These are phyloP conservation scores for Heliconius hermathena DNA, from an alignment of 1,140 invertebrate species.

Conservation along the genomic window DNA sequence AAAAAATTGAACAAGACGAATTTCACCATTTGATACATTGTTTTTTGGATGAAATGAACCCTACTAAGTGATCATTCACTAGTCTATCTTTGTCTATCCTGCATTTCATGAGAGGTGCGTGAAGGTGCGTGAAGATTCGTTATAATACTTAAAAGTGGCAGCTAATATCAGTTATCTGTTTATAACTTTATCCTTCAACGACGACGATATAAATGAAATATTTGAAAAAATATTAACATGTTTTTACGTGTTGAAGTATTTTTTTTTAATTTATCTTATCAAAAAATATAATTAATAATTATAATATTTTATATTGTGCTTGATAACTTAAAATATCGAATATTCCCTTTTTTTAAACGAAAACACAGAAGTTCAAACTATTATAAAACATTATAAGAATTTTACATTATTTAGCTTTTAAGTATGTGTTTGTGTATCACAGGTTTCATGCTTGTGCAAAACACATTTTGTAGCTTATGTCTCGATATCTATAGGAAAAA, in stretches of 20 bases:
- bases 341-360: not conserved
- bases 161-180: too few species aligned
- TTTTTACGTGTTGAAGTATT: not conserved
- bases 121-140: too few species aligned
- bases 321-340: not conserved
- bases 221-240: not conserved
- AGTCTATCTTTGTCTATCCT: too few species aligned
- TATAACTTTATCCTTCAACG: too few species aligned
- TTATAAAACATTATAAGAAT: constrained; percentile 51
- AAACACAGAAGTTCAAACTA: constrained; percentile 43
- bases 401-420: constrained; percentile 44
- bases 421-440: not conserved
- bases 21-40: too few species aligned
- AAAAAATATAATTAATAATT: constrained; percentile 7
- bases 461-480: not conserved
- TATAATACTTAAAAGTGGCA: too few species aligned
- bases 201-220: too few species aligned
- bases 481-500: not conserved
- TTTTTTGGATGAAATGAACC: too few species aligned
- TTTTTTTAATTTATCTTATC: not conserved
- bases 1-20: too few species aligned
- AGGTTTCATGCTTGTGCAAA: not conserved
- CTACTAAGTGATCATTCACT: too few species aligned
- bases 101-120: too few species aligned
- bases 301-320: not conserved